Evolutionary conservation across 2,797 vertebrate species (phyloP).

Genomic region (Tragelaphus eurycerus): DNA sequence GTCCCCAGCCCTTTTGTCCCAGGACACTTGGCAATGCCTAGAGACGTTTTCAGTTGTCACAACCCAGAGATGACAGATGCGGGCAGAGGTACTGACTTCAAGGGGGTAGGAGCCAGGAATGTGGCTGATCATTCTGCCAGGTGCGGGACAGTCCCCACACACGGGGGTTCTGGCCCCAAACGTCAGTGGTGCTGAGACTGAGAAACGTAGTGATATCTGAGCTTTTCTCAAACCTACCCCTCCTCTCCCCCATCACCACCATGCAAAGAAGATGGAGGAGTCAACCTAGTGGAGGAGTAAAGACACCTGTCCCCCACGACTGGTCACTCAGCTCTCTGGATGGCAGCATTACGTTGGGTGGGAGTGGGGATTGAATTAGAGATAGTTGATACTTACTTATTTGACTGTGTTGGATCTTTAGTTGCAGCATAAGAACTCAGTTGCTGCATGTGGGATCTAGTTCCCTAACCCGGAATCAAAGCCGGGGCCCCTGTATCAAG

Average conservation of each 20-base stretch:
- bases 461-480: background rate
- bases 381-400: background rate
- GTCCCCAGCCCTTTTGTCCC: no score
- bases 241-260: background rate
- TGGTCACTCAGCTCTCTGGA: background rate
- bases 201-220: background rate
- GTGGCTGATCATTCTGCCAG: background rate
- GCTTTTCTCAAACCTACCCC: background rate
- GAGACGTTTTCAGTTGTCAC: background rate
- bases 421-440: background rate
- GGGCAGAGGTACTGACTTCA: accelerated
- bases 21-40: background rate
- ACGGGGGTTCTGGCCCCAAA: background rate
- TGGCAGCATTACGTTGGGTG: no score
- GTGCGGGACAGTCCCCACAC: background rate
- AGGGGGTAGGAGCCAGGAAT: background rate
- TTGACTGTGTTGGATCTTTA: background rate
- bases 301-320: background rate
- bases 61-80: background rate
- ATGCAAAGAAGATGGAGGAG: background rate
- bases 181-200: background rate
- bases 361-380: background rate
- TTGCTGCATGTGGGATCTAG: background rate
- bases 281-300: background rate
- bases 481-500: accelerated